Conservation (phyloP, 1,140 invertebrate species). For the Temnothorax longispinosus region DNA sequence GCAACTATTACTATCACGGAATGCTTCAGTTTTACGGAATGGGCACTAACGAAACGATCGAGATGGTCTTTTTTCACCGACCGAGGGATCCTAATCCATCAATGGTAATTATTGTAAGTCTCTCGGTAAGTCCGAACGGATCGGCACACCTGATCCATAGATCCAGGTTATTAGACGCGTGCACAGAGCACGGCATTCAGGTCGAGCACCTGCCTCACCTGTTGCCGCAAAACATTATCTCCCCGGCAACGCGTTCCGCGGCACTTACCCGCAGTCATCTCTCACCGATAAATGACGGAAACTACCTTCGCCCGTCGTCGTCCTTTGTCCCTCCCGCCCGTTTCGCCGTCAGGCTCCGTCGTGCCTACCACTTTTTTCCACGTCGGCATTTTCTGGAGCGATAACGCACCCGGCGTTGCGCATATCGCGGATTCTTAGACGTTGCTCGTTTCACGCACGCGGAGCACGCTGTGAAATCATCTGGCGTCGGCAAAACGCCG, state of each 20-base stretch:
- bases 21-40: neutral
- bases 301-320: constrained; percentile 75
- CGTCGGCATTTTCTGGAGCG: constrained; percentile 47
- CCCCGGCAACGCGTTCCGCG: constrained; percentile 74
- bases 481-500: constrained; percentile 24
- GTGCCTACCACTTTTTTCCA: constrained; percentile 53
- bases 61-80: constrained; percentile 18
- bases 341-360: constrained; percentile 16
- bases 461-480: constrained; percentile 20
- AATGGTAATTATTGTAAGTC: constrained; percentile 74
- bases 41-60: neutral
- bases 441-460: constrained; percentile 44
- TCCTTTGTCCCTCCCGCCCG: constrained; percentile 56
- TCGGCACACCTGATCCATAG: constrained; percentile 83
- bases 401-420: constrained; percentile 37
- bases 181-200: constrained; percentile 82
- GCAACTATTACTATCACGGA: neutral
- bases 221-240: constrained; percentile 86
- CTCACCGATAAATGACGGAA: constrained; percentile 82
- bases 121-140: constrained; percentile 73
- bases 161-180: constrained; percentile 84
- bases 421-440: constrained; percentile 46
- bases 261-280: constrained; percentile 78
- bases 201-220: constrained; percentile 86
- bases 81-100: neutral